Evolutionary conservation across 2,888 invertebrate species (phyloP), one percentile per base, ranked within the genome.

Genomic region (Trachelus tabidus): DNA sequence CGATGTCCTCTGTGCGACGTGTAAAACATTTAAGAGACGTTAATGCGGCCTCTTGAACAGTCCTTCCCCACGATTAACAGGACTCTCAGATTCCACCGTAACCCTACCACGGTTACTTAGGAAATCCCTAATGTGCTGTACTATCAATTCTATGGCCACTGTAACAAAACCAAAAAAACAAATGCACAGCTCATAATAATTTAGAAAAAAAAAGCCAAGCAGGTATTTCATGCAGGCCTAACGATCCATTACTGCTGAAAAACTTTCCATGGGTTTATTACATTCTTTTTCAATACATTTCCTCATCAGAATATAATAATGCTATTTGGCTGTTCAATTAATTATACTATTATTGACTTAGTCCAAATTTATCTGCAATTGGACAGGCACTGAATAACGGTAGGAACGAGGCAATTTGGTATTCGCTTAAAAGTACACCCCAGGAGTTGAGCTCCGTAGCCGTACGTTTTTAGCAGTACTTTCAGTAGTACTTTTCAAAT

Each of bases 111-210:
- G 93, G 89, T 94, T 94, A 88, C 94, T 95, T 88, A 98, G 93
- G 89, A 98, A 95, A 91, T 98, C 98, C 86, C 97, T 96, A 91
- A 99, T 98, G 92, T 98, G 98, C 92, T 98, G 98, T 75, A 99
- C 98, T 90, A 99, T 98, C 92, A 99, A 93, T 91, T 98, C 98
- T 90, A 99, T 98, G 84, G 99, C 99, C 92, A 99, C 99, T 98
- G 95, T 80, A 96, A 95, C 89, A 90, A 90, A 35, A 35, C 35
- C 3, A 90, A 86, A 76, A 77, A 74, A 78, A 68, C 81, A 83
- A 84, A 84, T 84, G 83, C 82, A 81, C 83, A 83, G 84, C 76
- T 69, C 34, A 40, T 73, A 40, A 76, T 75, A 31, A 79, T 73
- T 79, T 75, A 73, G 3, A 35, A 35, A 35, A 35, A 35, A 77